These are phyloP conservation scores for Drosophila phalerata DNA, from an alignment of 2,888 invertebrate species.

Conservation along the genomic window DNA sequence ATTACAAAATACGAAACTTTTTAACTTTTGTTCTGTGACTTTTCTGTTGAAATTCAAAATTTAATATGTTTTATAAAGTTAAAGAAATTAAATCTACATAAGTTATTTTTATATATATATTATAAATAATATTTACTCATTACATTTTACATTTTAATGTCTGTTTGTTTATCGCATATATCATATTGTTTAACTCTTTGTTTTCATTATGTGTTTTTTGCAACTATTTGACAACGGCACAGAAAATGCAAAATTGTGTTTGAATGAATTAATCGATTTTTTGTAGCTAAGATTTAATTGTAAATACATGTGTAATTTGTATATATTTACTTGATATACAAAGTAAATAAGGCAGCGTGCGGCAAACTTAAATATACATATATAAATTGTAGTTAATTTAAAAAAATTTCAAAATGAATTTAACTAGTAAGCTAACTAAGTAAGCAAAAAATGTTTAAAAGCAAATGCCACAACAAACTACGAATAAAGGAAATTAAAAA, in stretches of 20 bases:
- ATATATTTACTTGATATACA: slow-evolving; percentile 78
- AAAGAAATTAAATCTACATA: slow-evolving; percentile 31
- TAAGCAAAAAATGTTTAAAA: slow-evolving; percentile 64
- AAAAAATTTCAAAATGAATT: slow-evolving; percentile 75
- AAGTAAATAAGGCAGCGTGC: slow-evolving; percentile 72
- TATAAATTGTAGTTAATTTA: slow-evolving; percentile 78
- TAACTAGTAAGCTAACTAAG: slow-evolving; percentile 69
- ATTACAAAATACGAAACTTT: slow-evolving; percentile 38
- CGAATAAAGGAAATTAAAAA: slow-evolving; percentile 44
- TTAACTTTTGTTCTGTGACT: slow-evolving; percentile 46
- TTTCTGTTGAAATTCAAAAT: slow-evolving; percentile 71
- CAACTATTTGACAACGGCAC: slow-evolving; percentile 71
- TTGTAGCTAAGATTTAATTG: slow-evolving; percentile 75
- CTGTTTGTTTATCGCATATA: slow-evolving; percentile 45
- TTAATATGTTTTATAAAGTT: slow-evolving; percentile 38
- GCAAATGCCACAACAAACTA: slow-evolving; percentile 68
- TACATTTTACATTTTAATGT: slow-evolving; percentile 38
- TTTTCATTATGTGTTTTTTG: slow-evolving; percentile 54
- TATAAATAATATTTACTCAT: slow-evolving; percentile 43
- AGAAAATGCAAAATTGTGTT: slow-evolving; percentile 26
- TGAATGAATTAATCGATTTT: slow-evolving; percentile 33
- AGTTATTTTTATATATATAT: slow-evolving; percentile 36
- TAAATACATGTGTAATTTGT: slow-evolving; percentile 79
- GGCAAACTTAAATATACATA: slow-evolving; percentile 56
- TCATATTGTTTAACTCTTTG: slow-evolving; percentile 20